Percentiles rank a stretch among this genome's conserved stretches.
Evolutionary conservation across 2,797 vertebrate genomes (phyloP).

Genomic region (Dipus sagitta): DNA sequence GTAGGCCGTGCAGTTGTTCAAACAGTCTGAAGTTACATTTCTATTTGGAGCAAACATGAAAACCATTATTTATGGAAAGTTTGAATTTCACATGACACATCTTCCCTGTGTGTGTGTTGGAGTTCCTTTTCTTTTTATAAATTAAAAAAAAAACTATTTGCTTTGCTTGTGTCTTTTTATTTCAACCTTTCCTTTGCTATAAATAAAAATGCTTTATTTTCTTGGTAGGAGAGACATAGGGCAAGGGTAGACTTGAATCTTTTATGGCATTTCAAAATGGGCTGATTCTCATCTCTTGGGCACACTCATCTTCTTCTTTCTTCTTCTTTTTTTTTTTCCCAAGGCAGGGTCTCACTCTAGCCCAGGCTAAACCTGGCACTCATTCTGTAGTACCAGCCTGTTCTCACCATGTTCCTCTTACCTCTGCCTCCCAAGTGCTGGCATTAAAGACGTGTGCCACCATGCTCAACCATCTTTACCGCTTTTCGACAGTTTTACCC

Average conservation of each 20-base stretch:
- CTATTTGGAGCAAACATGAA: conserved; percentile 84
- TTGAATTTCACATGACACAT: conserved; percentile 82
- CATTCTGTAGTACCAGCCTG: no score
- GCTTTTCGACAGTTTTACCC: background rate
- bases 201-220: conserved; percentile 56
- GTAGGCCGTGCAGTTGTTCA: conserved; percentile 83
- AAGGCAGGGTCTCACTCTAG: no score
- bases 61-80: conserved; percentile 83
- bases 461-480: background rate
- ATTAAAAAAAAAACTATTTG: conserved; percentile 11
- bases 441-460: no score
- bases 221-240: background rate
- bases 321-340: no score
- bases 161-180: conserved; percentile 65
- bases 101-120: conserved; percentile 45
- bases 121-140: background rate
- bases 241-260: background rate
- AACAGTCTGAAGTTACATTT: conserved; percentile 82
- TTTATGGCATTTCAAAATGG: conserved; percentile 7
- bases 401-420: no score
- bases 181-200: conserved; percentile 60
- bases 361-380: no score
- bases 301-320: no score
- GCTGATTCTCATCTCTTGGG: background rate
- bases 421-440: no score